phyloP scores from a whole-genome alignment of 2,113 vertebrate species.

The Leucosticte australis region DNA sequence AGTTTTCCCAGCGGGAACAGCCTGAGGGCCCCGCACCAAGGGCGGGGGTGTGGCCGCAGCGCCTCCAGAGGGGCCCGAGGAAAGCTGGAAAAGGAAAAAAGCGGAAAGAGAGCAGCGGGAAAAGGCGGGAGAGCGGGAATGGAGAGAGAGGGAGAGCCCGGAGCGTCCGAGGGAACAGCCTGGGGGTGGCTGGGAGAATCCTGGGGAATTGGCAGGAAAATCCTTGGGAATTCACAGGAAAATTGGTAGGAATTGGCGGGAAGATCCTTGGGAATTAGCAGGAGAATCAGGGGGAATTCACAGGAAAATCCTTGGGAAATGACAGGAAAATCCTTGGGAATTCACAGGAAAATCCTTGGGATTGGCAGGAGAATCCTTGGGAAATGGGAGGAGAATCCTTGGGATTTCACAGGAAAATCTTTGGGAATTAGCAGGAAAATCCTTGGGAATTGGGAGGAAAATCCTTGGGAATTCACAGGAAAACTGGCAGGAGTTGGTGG shows the following conservation, averaged over 20 bases:
- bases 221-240: too few relatives aligned
- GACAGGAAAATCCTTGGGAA: too few relatives aligned
- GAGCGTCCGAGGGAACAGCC: not conserved
- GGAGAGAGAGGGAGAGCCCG: not conserved
- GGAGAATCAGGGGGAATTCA: not conserved
- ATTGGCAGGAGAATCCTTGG: too few relatives aligned
- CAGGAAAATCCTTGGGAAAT: not conserved
- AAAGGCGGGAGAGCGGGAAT: not conserved
- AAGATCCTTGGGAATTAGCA: not conserved
- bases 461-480: not conserved
- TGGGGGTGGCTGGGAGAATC: not conserved
- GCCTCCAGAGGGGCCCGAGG: constrained; percentile 74
- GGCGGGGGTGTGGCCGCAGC: constrained; percentile 89
- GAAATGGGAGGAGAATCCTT: too few relatives aligned
- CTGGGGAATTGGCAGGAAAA: accelerated
- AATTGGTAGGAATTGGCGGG: too few relatives aligned
- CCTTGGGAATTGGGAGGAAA: not conserved
- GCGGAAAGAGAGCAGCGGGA: not conserved
- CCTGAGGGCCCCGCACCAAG: constrained; percentile 87
- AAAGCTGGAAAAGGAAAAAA: constrained; percentile 62
- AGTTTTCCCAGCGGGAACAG: constrained; percentile 83
- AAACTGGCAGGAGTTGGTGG: too few relatives aligned
- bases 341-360: accelerated
- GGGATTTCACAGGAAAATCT: too few relatives aligned
- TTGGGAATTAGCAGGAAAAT: accelerated